Evolutionary conservation across 2,113 vertebrate genomes (phyloP), one percentile per base, ranked within the genome.

Genomic region (Tetrao urogallus): DNA sequence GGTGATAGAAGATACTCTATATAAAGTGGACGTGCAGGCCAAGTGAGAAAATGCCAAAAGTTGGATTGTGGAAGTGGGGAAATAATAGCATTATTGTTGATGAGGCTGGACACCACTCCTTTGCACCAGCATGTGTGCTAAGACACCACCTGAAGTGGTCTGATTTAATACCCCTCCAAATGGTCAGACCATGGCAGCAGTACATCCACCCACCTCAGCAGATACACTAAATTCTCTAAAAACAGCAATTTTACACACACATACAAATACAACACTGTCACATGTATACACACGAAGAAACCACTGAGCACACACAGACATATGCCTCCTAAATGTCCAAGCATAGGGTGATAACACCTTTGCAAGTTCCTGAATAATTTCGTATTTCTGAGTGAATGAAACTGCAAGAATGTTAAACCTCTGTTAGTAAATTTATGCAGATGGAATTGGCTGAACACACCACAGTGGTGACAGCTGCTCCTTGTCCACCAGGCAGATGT

Each of bases 21-120:
- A 64, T 4, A 42, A 47, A 79, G 2, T 42, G 48, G 8, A 73
- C 11, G 7, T 17, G n/a, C 25, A 66, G 64, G 56, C 6, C 18
- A 43, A 13, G 38, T 40, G 6, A 82, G 42, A 60, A 66, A 73
- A n/a, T 13, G 6, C 10, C 38, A 54, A 78, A 82, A 73, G 20
- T 2, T 2, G 0, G 20, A 21, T 73, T 57, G 8, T 50, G 15
- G 67, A 63, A 56, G 47, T 30, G 13, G 5, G 11, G 2, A 1
- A 18, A 17, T 47, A 54, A 45, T 19, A 63, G 12, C 30, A 45
- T 30, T 2, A 24, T 50, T 38, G 13, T 36, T 38, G 13, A 24
- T 30, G 38, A 13, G 8, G 3, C 21, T 73, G 48, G 25, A 65
- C 43, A 65, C 25, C 12, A 30, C 4, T 1, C 8, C 10, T 89